A percentile compares a stretch with the other conserved stretches of the same genome.
These are phyloP conservation scores for Orchestia grillus DNA, from an alignment of 1,140 invertebrate genomes.

Conservation along the genomic window DNA sequence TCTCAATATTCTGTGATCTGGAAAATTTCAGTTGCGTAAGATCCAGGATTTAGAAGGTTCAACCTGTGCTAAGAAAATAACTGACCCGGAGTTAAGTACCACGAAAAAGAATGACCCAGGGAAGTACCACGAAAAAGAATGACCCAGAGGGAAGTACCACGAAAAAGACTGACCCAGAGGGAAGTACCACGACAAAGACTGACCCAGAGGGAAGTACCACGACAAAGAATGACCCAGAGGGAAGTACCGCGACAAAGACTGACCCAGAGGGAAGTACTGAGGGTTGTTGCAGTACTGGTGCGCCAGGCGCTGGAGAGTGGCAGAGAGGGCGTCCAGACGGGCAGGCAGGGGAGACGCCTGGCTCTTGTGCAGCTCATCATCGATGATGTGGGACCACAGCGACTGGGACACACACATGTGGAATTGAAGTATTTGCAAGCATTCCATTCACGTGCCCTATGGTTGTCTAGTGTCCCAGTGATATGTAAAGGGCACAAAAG, in stretches of 20 bases:
- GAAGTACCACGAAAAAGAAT: constrained; percentile 64
- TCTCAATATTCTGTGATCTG: no score
- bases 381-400: constrained; percentile 63
- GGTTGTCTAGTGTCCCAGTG: no score
- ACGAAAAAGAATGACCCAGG: background rate
- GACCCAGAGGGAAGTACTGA: constrained; percentile 75
- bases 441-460: no score
- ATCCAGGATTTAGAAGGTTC: no score
- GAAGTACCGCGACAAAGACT: constrained; percentile 58
- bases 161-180: background rate
- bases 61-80: no score
- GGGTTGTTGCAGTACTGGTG: constrained; percentile 73
- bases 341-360: constrained; percentile 63
- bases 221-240: background rate
- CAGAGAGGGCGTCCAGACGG: constrained; percentile 71
- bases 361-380: constrained; percentile 66
- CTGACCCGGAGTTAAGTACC: background rate
- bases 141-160: background rate
- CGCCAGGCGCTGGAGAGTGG: constrained; percentile 73
- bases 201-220: background rate
- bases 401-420: constrained; percentile 58
- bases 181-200: background rate
- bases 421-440: no score
- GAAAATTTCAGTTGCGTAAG: no score
- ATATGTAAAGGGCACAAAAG: no score